Evolutionary conservation across 2,113 vertebrate genomes (phyloP), one percentile per base, ranked within the genome.

Genomic region (Ophthalmolycus amberensis): DNA sequence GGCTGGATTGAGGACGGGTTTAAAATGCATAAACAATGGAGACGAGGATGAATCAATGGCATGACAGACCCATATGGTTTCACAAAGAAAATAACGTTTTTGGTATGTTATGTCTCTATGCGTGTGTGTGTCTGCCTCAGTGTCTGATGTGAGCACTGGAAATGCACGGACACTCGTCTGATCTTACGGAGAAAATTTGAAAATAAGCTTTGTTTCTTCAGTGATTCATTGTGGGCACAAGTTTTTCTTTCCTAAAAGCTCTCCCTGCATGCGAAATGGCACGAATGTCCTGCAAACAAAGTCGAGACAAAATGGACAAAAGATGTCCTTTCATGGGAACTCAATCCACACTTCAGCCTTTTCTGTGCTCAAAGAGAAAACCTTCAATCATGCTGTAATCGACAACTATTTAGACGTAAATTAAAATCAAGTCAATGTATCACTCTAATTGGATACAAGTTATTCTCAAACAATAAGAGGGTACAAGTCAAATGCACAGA

Each of bases 161-260:
- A n/a, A n/a, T n/a, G n/a, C n/a, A n/a, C n/a, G n/a, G 32, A 66
- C 62, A 60, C 32, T 42, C 0, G 3, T 58, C 20, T 84, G 80
- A 67, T n/a, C 46, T 59, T 46, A 46, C 0, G 48, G 56, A 63
- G 54, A 71, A 52, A 75, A 68, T 79, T 16, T 42, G n/a, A 66
- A 70, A 80, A 68, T 37, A 2, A 38, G 0, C 22, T 46, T 1
- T 67, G 62, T 44, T 50, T 54, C 1, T 37, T 69, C 9, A 34
- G 46, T 85, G 77, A 88, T 76, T 91, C 77, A 34, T 50, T 69
- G 60, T 67, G 83, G 68, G 56, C 0, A 0, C 38, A 38, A 3
- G 15, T 52, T 52, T 59, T 52, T 75, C 37, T 65, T 71, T 59
- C 66, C 83, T 22, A 46, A 73, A 64, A 6, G 6, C 22, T 32